These are phyloP conservation scores for Rotaria socialis DNA, from an alignment of 2,888 invertebrate genomes.

Conservation along the genomic window DNA sequence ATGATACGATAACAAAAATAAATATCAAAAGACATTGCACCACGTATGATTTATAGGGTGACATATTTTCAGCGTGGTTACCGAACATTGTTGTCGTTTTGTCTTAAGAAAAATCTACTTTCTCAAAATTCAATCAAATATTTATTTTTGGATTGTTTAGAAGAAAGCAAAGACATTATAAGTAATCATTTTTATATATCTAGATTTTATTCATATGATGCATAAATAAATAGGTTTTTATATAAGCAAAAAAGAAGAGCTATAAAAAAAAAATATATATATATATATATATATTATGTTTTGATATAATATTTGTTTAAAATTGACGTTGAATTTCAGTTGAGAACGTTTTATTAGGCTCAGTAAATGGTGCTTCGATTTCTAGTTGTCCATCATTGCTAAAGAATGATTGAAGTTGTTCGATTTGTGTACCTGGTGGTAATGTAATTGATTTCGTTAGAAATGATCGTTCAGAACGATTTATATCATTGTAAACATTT, in stretches of 20 bases:
- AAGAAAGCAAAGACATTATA: too few relatives aligned
- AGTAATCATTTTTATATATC: too few relatives aligned
- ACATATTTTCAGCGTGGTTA: not conserved
- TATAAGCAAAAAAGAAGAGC: not conserved
- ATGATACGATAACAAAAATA: not conserved
- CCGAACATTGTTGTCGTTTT: too few relatives aligned
- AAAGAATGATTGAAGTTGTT: slow-evolving; percentile 11
- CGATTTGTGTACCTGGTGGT: slow-evolving; percentile 28
- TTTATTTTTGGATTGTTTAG: too few relatives aligned
- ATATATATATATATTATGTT: too few relatives aligned
- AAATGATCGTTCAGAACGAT: not conserved
- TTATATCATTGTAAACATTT: not conserved
- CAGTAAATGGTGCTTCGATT: slow-evolving; percentile 6
- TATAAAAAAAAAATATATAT: not conserved
- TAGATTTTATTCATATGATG: not conserved
- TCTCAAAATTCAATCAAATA: too few relatives aligned
- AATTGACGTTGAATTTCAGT: not conserved
- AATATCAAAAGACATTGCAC: not conserved
- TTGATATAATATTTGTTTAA: too few relatives aligned
- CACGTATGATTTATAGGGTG: not conserved
- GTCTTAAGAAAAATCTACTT: too few relatives aligned
- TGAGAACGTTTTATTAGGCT: not conserved
- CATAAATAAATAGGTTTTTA: not conserved
- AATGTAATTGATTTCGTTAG: not conserved
- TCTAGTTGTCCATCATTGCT: not conserved